These are phyloP conservation scores for Hartigia nigra DNA, from an alignment of 2,888 invertebrate genomes.

Conservation along the genomic window DNA sequence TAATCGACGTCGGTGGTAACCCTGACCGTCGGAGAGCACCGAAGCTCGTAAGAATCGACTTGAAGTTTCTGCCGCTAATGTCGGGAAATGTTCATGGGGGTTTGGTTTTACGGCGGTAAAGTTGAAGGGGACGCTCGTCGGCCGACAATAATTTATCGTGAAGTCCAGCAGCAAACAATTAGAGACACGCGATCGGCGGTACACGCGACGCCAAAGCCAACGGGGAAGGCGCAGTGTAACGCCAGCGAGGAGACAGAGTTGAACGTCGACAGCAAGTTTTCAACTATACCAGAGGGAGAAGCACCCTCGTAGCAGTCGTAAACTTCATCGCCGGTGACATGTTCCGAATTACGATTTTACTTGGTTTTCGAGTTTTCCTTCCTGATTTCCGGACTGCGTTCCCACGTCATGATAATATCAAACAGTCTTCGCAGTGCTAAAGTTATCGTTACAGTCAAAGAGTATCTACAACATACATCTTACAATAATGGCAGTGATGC, in stretches of 20 bases:
- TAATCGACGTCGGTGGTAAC: not conserved
- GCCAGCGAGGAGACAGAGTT: conserved; percentile 15
- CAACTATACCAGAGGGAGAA: not conserved
- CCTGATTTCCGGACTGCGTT: not conserved
- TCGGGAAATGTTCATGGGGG: conserved; percentile 10
- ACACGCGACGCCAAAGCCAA: conserved; percentile 24
- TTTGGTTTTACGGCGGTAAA: conserved; percentile 2
- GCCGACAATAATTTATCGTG: conserved; percentile 42
- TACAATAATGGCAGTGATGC: not conserved
- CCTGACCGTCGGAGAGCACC: no score
- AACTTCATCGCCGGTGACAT: not conserved
- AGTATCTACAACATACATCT: not conserved
- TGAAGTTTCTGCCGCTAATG: conserved; percentile 15
- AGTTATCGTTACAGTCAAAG: not conserved
- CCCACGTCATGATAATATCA: not conserved
- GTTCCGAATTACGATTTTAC: not conserved
- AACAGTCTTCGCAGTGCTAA: not conserved
- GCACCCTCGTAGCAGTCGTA: not conserved
- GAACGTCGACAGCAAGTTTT: not conserved
- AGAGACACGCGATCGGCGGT: conserved; percentile 39
- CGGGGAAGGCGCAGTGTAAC: not conserved
- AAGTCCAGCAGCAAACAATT: conserved; percentile 40
- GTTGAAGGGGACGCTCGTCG: conserved; percentile 13
- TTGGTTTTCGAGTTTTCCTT: not conserved
- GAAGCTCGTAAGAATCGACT: conserved; percentile 5